phyloP scores from a whole-genome alignment of 2,888 invertebrate genomes.

The Eupithecia abbreviata region DNA sequence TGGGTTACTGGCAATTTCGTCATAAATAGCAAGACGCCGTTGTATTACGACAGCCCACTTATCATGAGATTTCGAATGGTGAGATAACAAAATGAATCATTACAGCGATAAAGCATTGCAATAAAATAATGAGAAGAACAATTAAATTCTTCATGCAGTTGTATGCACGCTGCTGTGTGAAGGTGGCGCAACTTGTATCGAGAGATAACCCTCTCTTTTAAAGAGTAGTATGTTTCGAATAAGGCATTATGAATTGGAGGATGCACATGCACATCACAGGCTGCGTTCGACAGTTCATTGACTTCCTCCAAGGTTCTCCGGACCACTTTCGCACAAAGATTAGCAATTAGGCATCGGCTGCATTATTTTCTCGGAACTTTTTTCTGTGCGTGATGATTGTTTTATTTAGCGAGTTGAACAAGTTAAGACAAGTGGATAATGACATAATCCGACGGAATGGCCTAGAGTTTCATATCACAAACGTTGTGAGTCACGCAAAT shows the following conservation, averaged over 20 bases:
- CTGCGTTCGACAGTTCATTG: constrained; percentile 39
- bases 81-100: constrained; percentile 37
- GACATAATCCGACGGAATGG: constrained; percentile 66
- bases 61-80: constrained; percentile 27
- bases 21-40: constrained; percentile 20
- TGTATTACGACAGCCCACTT: constrained; percentile 25
- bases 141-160: constrained; percentile 17
- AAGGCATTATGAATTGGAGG: constrained; percentile 10
- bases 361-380: constrained; percentile 51
- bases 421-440: constrained; percentile 69
- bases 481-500: constrained; percentile 66
- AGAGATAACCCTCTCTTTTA: not conserved
- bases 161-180: constrained; percentile 18
- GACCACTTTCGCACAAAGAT: constrained; percentile 42
- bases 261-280: constrained; percentile 14
- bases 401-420: constrained; percentile 58
- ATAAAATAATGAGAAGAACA: constrained; percentile 28
- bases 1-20: constrained; percentile 26
- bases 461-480: constrained; percentile 63
- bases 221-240: constrained; percentile 7
- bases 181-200: constrained; percentile 7
- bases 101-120: constrained; percentile 27
- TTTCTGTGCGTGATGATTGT: constrained; percentile 54
- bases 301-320: constrained; percentile 40
- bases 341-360: constrained; percentile 46